phyloP scores from a whole-genome alignment of 35 echinoderm and acorn worm species.

The Lytechinus pictus region DNA sequence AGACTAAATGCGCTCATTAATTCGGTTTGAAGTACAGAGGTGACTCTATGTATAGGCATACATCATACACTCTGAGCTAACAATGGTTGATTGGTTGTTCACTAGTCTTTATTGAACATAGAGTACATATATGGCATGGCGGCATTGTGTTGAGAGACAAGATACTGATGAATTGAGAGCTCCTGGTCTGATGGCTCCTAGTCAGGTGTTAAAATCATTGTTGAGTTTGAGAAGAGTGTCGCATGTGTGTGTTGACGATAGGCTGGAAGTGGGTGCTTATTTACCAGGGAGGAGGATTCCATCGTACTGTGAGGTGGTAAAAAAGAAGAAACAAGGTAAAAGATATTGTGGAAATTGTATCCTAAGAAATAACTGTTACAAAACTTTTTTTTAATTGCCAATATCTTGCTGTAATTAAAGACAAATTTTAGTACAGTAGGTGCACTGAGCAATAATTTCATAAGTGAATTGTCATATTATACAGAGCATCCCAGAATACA shows the following conservation, averaged over 20 bases:
- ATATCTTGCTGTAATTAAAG: too few relatives aligned
- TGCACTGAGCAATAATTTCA: too few relatives aligned
- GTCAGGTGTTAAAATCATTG: not conserved
- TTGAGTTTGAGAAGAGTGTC: not conserved
- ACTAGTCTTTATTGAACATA: not conserved
- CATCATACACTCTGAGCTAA: not conserved
- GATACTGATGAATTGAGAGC: not conserved
- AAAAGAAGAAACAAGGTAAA: not conserved
- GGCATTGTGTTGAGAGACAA: not conserved
- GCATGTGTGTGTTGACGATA: not conserved
- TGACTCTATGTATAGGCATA: too few relatives aligned
- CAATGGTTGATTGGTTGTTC: not conserved
- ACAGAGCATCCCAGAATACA: too few relatives aligned
- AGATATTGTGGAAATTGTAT: not conserved
- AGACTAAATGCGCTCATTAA: too few relatives aligned
- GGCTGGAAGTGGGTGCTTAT: constrained; percentile 50
- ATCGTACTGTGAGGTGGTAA: constrained; percentile 80
- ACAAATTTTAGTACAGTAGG: too few relatives aligned
- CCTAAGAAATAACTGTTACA: too few relatives aligned
- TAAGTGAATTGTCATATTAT: too few relatives aligned
- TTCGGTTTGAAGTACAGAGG: too few relatives aligned
- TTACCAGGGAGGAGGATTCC: constrained; percentile 96
- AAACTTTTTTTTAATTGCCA: too few relatives aligned
- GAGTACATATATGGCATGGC: not conserved
- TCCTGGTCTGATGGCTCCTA: not conserved